These are phyloP conservation scores for Pterostichus niger DNA, from an alignment of 2,888 invertebrate species.

Conservation along the genomic window DNA sequence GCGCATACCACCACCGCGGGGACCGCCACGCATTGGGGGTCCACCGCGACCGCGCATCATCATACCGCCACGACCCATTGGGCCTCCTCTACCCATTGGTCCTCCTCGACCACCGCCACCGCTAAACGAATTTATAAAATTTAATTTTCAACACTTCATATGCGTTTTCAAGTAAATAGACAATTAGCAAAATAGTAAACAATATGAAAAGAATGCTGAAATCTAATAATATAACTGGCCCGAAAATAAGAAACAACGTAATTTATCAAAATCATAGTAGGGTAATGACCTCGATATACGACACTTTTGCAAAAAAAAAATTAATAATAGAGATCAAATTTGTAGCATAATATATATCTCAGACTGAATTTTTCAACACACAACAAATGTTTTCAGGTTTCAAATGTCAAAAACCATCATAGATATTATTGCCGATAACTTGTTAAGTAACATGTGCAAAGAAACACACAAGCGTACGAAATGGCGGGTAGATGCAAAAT, in stretches of 20 bases:
- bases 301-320: conserved; percentile 23
- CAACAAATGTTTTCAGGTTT: conserved; percentile 36
- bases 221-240: conserved; percentile 35
- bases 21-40: conserved; percentile 68
- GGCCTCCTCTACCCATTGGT: conserved; percentile 67
- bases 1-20: conserved; percentile 69
- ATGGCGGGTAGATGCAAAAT: conserved; percentile 49
- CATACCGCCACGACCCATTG: conserved; percentile 67
- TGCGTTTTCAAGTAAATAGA: neutral
- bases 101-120: conserved; percentile 66
- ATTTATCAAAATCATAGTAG: conserved; percentile 5
- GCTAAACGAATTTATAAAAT: conserved; percentile 43
- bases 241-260: conserved; percentile 2
- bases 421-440: conserved; percentile 20
- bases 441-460: conserved; percentile 10
- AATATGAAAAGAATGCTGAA: conserved; percentile 15
- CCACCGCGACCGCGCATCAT: conserved; percentile 69
- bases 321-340: neutral
- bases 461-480: conserved; percentile 10
- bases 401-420: conserved; percentile 53
- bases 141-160: conserved; percentile 43
- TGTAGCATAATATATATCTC: neutral
- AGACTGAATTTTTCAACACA: conserved; percentile 21
- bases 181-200: neutral
- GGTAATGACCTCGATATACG: conserved; percentile 45